Percentiles rank a stretch among this genome's conserved stretches.
Conservation (phyloP, 2,888 invertebrate species). For the Sminthurinus aureus region DNA sequence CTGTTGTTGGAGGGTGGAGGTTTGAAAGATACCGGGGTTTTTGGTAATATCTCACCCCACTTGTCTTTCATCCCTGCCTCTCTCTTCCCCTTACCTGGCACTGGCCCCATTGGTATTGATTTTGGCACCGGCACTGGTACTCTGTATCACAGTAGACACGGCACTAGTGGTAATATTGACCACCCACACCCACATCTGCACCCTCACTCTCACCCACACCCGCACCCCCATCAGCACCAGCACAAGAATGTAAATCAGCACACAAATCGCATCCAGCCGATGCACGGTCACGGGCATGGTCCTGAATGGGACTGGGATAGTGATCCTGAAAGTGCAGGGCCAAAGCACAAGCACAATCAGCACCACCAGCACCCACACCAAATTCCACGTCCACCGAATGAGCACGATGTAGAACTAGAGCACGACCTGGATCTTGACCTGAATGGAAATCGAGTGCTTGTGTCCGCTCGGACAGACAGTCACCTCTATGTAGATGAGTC, state of each 20-base stretch:
- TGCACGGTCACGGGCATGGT: not conserved
- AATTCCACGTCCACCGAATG: too few relatives aligned
- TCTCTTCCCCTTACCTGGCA: constrained; percentile 67
- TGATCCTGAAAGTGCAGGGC: too few relatives aligned
- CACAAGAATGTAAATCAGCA: constrained; percentile 31
- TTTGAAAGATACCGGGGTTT: constrained; percentile 60
- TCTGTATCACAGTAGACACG: too few relatives aligned
- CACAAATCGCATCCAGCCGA: constrained; percentile 23
- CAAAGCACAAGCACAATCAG: too few relatives aligned
- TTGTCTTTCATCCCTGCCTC: constrained; percentile 69
- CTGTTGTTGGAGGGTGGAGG: constrained; percentile 61
- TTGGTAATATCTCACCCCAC: constrained; percentile 62
- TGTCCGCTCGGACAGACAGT: constrained; percentile 62
- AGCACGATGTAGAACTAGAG: too few relatives aligned
- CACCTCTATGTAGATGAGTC: constrained; percentile 64
- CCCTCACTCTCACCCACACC: too few relatives aligned
- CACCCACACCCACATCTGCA: too few relatives aligned
- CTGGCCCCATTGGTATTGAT: constrained; percentile 55
- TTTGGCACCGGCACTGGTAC: not conserved
- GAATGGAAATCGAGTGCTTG: constrained; percentile 22
- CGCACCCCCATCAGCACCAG: constrained; percentile 1
- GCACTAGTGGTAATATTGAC: too few relatives aligned
- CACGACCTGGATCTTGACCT: constrained; percentile 28
- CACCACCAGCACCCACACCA: too few relatives aligned
- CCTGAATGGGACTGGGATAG: constrained; percentile 48